These are phyloP conservation scores for Autographa pulchrina DNA, from an alignment of 2,888 invertebrate species.

Conservation along the genomic window DNA sequence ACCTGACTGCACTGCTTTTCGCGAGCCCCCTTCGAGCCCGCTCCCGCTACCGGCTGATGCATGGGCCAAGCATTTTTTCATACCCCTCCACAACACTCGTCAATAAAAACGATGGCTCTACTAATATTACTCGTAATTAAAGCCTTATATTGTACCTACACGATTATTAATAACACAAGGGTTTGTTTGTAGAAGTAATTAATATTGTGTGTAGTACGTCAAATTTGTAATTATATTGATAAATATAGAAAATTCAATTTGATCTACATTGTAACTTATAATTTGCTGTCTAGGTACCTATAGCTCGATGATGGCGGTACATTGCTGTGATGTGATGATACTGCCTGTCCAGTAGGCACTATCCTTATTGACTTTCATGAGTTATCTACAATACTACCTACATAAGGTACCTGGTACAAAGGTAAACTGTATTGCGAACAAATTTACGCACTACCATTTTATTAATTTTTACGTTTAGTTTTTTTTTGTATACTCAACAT, in stretches of 20 bases:
- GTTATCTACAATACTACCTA: background rate
- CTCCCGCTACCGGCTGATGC: slow-evolving; percentile 16
- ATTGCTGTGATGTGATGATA: background rate
- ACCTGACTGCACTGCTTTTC: slow-evolving; percentile 47
- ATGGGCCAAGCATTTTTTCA: slow-evolving; percentile 30
- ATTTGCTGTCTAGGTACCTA: background rate
- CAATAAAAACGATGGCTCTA: slow-evolving; percentile 3
- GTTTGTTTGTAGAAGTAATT: background rate
- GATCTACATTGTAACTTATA: background rate
- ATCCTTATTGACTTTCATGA: background rate
- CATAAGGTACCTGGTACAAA: too few species aligned
- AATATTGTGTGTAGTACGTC: background rate
- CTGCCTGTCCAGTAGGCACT: background rate
- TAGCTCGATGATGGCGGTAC: background rate
- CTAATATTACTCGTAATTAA: background rate
- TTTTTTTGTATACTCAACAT: too few species aligned
- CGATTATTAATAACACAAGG: too few species aligned
- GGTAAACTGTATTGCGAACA: too few species aligned
- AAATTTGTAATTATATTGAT: background rate
- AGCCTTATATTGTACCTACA: background rate
- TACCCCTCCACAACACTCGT: slow-evolving; percentile 23
- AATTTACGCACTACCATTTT: too few species aligned
- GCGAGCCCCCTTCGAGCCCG: slow-evolving; percentile 15
- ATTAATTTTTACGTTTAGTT: too few species aligned
- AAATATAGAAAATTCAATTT: background rate